phyloP scores from a whole-genome alignment of 2,888 invertebrate species.

The Formica aserva region DNA sequence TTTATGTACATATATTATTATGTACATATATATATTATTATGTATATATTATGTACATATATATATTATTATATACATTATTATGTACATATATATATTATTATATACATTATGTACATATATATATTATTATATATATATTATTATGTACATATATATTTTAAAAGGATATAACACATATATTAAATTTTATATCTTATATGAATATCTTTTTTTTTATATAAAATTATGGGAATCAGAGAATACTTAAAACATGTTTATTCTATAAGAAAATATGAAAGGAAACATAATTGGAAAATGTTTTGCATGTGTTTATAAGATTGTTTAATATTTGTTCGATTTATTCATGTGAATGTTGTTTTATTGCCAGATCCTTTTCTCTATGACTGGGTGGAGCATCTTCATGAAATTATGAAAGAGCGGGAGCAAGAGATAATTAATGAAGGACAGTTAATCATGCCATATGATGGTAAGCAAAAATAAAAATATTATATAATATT shows the following conservation, averaged over 20 bases:
- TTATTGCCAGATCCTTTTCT: slow-evolving; percentile 63
- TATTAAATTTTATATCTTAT: not conserved
- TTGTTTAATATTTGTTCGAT: not conserved
- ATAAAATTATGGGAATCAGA: not conserved
- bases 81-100: not conserved
- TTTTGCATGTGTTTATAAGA: not conserved
- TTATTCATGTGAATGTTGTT: not conserved
- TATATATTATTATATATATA: not conserved
- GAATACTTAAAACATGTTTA: not conserved
- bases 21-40: too few species aligned
- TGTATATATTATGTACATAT: not conserved
- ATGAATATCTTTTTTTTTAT: not conserved
- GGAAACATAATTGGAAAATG: not conserved
- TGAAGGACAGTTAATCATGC: slow-evolving; percentile 73
- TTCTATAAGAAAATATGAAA: not conserved
- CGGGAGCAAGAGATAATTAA: slow-evolving; percentile 68
- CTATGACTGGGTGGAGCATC: slow-evolving; percentile 77
- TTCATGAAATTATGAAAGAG: slow-evolving; percentile 68
- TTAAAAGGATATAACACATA: not conserved
- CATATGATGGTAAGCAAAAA: slow-evolving; percentile 76
- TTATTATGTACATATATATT: not conserved
- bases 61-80: too few species aligned
- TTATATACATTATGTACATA: too few species aligned
- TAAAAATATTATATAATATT: not conserved
- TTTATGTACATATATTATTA: too few species aligned